Conservation (phyloP, 2,888 invertebrate species). For the Cetonia aurata region DNA sequence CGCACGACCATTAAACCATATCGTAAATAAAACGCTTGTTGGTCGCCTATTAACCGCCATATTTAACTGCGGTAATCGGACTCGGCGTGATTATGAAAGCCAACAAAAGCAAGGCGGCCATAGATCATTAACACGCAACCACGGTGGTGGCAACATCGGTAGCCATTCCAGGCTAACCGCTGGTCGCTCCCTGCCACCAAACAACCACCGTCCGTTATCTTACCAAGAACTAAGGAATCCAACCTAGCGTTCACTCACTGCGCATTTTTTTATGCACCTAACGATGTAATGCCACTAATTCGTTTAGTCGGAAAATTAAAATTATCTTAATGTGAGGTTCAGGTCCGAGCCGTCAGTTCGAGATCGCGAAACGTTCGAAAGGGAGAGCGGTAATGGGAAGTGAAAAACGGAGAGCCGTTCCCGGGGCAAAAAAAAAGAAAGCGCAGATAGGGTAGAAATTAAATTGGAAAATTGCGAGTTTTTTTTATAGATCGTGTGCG, state of each 20-base stretch:
- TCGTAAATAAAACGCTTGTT: conserved; percentile 48
- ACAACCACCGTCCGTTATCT: neutral
- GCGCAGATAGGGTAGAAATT: conserved; percentile 29
- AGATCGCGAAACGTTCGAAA: neutral
- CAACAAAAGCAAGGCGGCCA: conserved; percentile 52
- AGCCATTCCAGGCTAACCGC: conserved; percentile 35
- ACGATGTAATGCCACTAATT: conserved; percentile 35
- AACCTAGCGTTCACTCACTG: neutral
- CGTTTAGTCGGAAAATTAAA: conserved; percentile 44
- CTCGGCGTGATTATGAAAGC: conserved; percentile 51
- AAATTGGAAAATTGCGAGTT: conserved; percentile 37
- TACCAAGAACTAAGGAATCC: neutral
- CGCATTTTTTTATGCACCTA: conserved; percentile 19
- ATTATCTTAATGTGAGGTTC: conserved; percentile 38
- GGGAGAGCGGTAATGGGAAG: neutral
- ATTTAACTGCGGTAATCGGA: conserved; percentile 49
- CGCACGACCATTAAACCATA: conserved; percentile 47
- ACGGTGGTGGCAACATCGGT: conserved; percentile 44
- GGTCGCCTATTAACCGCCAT: conserved; percentile 48
- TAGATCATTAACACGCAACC: conserved; percentile 54
- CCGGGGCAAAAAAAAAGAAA: conserved; percentile 15
- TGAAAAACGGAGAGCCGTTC: neutral
- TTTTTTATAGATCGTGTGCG: conserved; percentile 27
- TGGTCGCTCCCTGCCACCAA: neutral
- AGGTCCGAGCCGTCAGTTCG: conserved; percentile 1